phyloP scores from a whole-genome alignment of 2,113 vertebrate species.

The Saguinus midas region DNA sequence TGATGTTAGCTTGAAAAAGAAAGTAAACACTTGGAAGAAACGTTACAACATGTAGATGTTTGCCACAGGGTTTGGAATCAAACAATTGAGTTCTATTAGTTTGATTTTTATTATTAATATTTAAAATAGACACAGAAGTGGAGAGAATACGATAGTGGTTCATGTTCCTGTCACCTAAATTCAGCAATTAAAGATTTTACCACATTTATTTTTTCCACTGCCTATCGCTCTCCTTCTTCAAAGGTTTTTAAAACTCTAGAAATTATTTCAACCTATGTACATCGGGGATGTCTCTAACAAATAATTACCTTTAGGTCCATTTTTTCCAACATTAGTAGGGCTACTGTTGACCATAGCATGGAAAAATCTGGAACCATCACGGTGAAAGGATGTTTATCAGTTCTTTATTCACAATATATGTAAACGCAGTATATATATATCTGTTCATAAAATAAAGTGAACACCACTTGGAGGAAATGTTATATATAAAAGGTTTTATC shows the following conservation, averaged over 20 bases:
- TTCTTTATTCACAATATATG: neutral
- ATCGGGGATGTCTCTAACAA: neutral
- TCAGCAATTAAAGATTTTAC: neutral
- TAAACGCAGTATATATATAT: too few species aligned
- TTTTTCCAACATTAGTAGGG: neutral
- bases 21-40: neutral
- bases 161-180: neutral
- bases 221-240: neutral
- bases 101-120: neutral
- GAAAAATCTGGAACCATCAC: neutral
- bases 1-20: neutral
- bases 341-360: neutral
- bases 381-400: neutral
- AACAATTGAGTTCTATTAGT: neutral
- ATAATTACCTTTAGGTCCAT: neutral
- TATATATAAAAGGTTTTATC: too few species aligned
- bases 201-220: neutral
- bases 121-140: neutral
- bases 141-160: neutral
- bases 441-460: too few species aligned
- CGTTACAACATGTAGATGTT: neutral
- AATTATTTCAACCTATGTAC: neutral
- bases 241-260: constrained; percentile 25
- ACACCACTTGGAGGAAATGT: too few species aligned
- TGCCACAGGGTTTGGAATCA: neutral